Conservation (phyloP, 2,797 vertebrate genomes). For the Amblyraja radiata region DNA sequence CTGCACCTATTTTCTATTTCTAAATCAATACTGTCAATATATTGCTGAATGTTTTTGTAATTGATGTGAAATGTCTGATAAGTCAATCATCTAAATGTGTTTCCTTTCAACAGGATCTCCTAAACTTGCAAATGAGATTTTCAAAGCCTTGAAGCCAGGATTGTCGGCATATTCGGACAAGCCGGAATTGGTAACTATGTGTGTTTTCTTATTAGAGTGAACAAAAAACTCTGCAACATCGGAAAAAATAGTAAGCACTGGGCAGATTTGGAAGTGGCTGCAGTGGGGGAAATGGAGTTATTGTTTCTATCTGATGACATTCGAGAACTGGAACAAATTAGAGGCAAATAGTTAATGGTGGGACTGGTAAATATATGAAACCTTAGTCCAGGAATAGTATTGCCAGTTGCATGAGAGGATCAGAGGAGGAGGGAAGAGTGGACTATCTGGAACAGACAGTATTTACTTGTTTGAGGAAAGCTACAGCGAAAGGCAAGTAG, state of each 20-base stretch:
- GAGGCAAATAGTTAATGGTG: neutral
- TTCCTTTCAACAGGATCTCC: slow-evolving; percentile 60
- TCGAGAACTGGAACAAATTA: neutral
- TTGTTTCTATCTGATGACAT: neutral
- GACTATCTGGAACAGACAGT: neutral
- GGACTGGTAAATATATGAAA: neutral
- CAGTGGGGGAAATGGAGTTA: neutral
- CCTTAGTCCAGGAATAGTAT: neutral
- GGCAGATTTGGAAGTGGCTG: too few species aligned
- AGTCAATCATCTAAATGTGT: neutral
- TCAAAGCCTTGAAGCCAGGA: slow-evolving; percentile 82
- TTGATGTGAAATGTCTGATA: slow-evolving; percentile 3
- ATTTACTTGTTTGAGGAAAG: neutral
- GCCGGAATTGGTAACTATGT: slow-evolving; percentile 67
- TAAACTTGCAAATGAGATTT: slow-evolving; percentile 72
- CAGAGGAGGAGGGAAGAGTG: neutral
- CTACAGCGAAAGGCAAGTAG: neutral
- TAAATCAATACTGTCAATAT: neutral
- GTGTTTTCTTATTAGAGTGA: neutral
- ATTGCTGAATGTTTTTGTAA: neutral
- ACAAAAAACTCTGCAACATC: neutral
- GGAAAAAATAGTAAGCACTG: neutral
- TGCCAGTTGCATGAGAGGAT: neutral
- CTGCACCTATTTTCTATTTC: too few species aligned
- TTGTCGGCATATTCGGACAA: slow-evolving; percentile 85